Evolutionary conservation across 2,113 vertebrate species (phyloP).

Genomic region (Nymphicus hollandicus): DNA sequence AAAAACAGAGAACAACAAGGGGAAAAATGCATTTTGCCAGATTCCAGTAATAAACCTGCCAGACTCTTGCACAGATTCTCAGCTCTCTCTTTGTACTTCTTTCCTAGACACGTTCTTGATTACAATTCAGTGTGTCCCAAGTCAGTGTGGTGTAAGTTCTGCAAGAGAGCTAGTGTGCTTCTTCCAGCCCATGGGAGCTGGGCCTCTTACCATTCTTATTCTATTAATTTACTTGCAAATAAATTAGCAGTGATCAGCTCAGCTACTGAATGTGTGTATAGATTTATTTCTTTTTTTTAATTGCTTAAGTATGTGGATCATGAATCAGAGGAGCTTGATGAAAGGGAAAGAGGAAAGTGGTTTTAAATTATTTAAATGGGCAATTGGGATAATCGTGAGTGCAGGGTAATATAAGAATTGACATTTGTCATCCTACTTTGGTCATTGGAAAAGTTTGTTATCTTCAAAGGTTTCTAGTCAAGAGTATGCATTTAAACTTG

Average conservation of each 20-base stretch:
- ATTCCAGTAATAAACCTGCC: background rate
- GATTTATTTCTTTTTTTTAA: background rate
- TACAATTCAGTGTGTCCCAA: background rate
- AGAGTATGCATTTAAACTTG: background rate
- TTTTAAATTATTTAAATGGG: background rate
- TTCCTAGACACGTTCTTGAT: background rate
- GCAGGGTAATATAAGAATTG: background rate
- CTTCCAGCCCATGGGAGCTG: background rate
- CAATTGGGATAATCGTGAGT: background rate
- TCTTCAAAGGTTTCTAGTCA: background rate
- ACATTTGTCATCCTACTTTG: background rate
- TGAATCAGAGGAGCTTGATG: background rate
- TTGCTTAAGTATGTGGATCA: background rate
- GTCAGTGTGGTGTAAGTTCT: background rate
- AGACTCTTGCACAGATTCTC: background rate
- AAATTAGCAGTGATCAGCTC: background rate
- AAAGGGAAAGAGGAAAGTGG: background rate
- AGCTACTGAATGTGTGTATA: background rate
- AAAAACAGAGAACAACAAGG: background rate
- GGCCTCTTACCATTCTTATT: background rate
- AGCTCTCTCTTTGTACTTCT: background rate
- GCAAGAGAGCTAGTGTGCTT: background rate
- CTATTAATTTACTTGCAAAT: constrained; percentile 26
- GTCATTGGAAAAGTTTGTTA: background rate
- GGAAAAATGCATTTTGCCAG: background rate